A percentile compares a stretch with the other conserved stretches of the same genome.
These are phyloP conservation scores for Chlorodrepanis virens DNA, from an alignment of 2,113 vertebrate genomes.

Conservation along the genomic window DNA sequence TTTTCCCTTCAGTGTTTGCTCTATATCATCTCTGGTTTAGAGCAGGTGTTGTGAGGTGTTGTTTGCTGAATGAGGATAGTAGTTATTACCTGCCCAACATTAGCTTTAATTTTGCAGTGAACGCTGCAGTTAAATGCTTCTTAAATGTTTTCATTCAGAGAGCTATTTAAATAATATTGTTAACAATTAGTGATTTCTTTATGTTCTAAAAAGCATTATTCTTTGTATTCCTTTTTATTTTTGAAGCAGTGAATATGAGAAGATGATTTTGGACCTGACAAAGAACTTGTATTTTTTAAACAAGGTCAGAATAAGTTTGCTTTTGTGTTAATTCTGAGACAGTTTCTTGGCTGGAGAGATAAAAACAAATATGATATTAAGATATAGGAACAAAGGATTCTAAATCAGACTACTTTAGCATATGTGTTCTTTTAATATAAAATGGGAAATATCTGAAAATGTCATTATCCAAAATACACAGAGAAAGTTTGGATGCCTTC, in stretches of 20 bases:
- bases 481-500: not conserved
- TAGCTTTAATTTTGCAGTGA: not conserved
- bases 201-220: not conserved
- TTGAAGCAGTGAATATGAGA: not conserved
- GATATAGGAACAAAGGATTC: not conserved
- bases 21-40: not conserved
- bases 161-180: not conserved
- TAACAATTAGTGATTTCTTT: not conserved
- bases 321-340: not conserved
- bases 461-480: not conserved
- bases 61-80: not conserved
- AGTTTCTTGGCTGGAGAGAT: not conserved
- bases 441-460: not conserved
- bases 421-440: not conserved
- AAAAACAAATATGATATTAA: not conserved
- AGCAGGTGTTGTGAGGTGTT: not conserved
- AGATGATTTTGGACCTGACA: not conserved
- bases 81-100: not conserved
- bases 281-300: not conserved
- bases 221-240: not conserved
- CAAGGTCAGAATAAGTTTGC: not conserved
- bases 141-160: not conserved
- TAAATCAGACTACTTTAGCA: not conserved
- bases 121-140: not conserved
- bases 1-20: not conserved